Evolutionary conservation across 2,113 vertebrate species (phyloP).

Genomic region (Shinisaurus crocodilurus): DNA sequence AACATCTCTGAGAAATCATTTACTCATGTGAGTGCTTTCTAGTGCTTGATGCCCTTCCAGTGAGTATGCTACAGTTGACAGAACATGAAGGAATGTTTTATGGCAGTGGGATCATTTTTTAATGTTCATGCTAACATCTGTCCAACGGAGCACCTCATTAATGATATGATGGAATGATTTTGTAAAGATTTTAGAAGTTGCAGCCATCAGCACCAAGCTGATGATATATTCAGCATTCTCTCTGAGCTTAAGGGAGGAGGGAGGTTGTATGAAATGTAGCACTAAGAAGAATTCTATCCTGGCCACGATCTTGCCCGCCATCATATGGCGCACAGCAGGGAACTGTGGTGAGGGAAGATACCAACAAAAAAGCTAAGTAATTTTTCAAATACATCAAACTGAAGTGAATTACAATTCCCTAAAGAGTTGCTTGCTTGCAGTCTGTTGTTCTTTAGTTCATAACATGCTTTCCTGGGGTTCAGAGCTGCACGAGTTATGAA

Average conservation of each 20-base stretch:
- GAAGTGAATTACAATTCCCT: conserved; percentile 20
- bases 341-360: not conserved
- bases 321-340: conserved; percentile 28
- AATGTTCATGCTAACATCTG: conserved; percentile 57
- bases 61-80: conserved; percentile 19
- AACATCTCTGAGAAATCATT: conserved; percentile 71
- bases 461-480: not conserved
- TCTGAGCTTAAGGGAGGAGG: conserved; percentile 33
- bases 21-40: conserved; percentile 53
- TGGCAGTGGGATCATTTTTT: conserved; percentile 46
- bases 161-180: conserved; percentile 63
- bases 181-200: conserved; percentile 49
- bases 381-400: not conserved
- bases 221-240: conserved; percentile 70
- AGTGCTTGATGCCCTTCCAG: conserved; percentile 59
- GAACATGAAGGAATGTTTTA: conserved; percentile 56
- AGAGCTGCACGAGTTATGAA: not conserved
- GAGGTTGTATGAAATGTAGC: conserved; percentile 53
- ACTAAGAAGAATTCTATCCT: conserved; percentile 30
- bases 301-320: conserved; percentile 25
- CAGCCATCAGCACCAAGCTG: conserved; percentile 62
- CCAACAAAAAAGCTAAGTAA: not conserved
- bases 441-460: conserved; percentile 1
- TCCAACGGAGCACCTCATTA: conserved; percentile 50
- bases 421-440: not conserved